phyloP scores from a whole-genome alignment of 2,888 invertebrate genomes.

The Plutella xylostella region DNA sequence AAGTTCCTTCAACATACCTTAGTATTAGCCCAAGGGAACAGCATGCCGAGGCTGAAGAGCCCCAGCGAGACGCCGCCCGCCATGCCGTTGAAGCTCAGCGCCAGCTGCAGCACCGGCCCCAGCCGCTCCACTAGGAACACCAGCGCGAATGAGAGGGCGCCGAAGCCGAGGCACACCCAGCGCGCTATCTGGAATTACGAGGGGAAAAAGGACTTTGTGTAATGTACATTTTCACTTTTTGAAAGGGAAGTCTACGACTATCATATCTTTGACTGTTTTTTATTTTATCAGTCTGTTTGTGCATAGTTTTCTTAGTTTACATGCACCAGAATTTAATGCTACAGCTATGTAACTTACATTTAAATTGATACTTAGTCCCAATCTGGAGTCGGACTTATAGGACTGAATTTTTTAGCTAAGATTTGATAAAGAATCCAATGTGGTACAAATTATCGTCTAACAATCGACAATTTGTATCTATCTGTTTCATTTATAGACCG shows the following conservation, averaged over 20 bases:
- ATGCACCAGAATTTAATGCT: no score
- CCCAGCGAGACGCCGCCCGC: conserved; percentile 90
- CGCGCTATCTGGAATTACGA: conserved; percentile 50
- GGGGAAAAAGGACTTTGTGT: background rate
- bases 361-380: no score
- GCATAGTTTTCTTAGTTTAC: no score
- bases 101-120: conserved; percentile 90
- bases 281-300: no score
- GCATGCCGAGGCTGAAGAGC: conserved; percentile 88
- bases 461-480: no score
- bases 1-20: conserved; percentile 63
- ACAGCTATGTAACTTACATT: no score
- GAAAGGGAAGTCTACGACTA: background rate
- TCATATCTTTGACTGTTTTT: no score
- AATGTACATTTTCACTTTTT: background rate
- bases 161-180: conserved; percentile 77
- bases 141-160: conserved; percentile 80
- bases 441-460: no score
- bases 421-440: no score
- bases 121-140: conserved; percentile 89
- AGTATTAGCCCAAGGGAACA: conserved; percentile 87
- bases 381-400: no score
- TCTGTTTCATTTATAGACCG: no score
- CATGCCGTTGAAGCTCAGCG: conserved; percentile 89
- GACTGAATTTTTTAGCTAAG: no score